Evolutionary conservation across 2,113 vertebrate genomes (phyloP).

Genomic region (Barbus barbus): DNA sequence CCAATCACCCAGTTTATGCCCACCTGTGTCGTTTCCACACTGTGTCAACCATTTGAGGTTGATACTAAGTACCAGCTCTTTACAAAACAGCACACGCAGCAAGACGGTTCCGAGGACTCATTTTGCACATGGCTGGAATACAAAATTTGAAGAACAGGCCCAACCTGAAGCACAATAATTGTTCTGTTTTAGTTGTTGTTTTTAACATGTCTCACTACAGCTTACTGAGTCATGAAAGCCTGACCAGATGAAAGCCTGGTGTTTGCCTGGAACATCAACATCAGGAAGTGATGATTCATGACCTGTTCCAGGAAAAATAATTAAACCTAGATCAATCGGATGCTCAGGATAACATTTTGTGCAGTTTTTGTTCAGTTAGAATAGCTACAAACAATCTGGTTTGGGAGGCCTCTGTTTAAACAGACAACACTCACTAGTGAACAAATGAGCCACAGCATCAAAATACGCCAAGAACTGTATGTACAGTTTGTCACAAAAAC

Average conservation of each 20-base stretch:
- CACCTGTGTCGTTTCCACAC: conserved; percentile 6
- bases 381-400: too few species aligned
- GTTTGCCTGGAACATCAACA: conserved; percentile 12
- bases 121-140: not conserved
- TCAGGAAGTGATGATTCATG: conserved; percentile 32
- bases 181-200: conserved; percentile 31
- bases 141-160: conserved; percentile 16
- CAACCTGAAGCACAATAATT: conserved; percentile 17
- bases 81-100: not conserved
- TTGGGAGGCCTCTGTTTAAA: too few species aligned
- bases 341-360: not conserved
- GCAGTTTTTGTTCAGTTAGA: not conserved
- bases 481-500: too few species aligned
- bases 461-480: too few species aligned
- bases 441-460: too few species aligned
- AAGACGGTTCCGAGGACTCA: not conserved
- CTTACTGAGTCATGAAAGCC: not conserved
- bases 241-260: not conserved
- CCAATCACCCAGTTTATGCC: not conserved
- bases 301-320: not conserved
- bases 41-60: not conserved
- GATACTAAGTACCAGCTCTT: conserved; percentile 15
- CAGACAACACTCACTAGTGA: too few species aligned
- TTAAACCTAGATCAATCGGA: not conserved
- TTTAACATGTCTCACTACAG: not conserved